A percentile compares a stretch with the other conserved stretches of the same genome.
Evolutionary conservation across 2,113 vertebrate genomes (phyloP).

Genomic region (Sisor rabdophorus): DNA sequence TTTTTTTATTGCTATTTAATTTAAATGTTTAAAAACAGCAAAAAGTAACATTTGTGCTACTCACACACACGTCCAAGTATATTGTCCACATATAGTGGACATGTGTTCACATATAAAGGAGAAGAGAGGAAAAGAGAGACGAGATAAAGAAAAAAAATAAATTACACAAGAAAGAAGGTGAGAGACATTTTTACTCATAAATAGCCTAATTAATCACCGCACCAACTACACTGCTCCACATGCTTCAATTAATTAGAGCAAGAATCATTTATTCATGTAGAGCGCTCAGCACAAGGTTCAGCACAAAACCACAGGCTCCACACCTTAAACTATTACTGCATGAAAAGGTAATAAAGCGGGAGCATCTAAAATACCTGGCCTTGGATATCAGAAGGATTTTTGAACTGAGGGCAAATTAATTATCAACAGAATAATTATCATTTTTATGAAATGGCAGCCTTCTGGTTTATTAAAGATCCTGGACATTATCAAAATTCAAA

Average conservation of each 20-base stretch:
- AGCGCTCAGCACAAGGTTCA: constrained; percentile 31
- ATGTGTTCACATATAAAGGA: neutral
- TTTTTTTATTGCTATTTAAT: constrained; percentile 26
- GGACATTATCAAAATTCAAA: constrained; percentile 10
- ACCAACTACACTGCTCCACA: constrained; percentile 48
- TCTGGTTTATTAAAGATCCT: constrained; percentile 13
- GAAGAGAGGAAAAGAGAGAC: neutral
- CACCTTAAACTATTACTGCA: constrained; percentile 43
- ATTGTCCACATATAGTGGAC: no score
- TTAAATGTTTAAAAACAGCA: constrained; percentile 12
- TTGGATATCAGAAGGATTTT: constrained; percentile 40
- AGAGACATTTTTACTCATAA: constrained; percentile 42
- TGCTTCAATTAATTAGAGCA: constrained; percentile 50
- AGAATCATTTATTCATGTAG: constrained; percentile 46
- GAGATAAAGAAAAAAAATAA: constrained; percentile 4
- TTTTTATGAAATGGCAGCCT: constrained; percentile 7
- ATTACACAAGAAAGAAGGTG: constrained; percentile 9
- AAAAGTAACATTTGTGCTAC: neutral
- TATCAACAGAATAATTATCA: constrained; percentile 26
- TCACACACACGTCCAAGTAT: neutral
- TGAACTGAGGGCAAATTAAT: constrained; percentile 15
- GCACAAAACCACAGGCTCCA: constrained; percentile 33
- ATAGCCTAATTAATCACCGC: constrained; percentile 51
- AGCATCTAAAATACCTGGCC: constrained; percentile 34
- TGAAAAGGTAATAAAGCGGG: constrained; percentile 46